Percentiles rank a stretch among this genome's conserved stretches.
Conservation (phyloP, 2,888 invertebrate species). For the Andrena chrysosceles region DNA sequence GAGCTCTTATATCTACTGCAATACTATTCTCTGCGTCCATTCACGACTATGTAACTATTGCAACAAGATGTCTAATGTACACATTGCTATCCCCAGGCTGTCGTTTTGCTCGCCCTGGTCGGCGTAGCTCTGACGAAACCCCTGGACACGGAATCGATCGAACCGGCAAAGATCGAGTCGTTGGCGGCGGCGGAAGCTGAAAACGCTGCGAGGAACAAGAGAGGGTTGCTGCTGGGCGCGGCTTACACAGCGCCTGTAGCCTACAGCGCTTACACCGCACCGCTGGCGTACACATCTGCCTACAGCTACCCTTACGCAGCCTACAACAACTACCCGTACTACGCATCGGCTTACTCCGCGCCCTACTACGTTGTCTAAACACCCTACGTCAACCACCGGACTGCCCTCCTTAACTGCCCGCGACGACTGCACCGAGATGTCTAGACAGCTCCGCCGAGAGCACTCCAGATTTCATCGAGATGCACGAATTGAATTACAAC, state of each 20-base stretch:
- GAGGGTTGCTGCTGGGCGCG: constrained; percentile 76
- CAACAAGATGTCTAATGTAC: not conserved
- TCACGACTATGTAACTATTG: too few species aligned
- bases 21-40: too few species aligned
- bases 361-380: constrained; percentile 73
- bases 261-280: constrained; percentile 78
- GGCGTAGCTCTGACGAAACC: constrained; percentile 76
- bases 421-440: constrained; percentile 38
- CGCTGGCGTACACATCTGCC: constrained; percentile 76
- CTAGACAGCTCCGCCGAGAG: constrained; percentile 27
- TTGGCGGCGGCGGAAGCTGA: constrained; percentile 52
- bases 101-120: constrained; percentile 75
- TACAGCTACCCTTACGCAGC: constrained; percentile 75
- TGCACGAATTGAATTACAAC: constrained; percentile 26
- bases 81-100: constrained; percentile 62
- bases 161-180: constrained; percentile 70
- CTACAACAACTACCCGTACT: constrained; percentile 76
- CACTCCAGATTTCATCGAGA: constrained; percentile 37
- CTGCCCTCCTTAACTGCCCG: constrained; percentile 16
- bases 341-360: constrained; percentile 72
- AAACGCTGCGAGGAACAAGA: constrained; percentile 74
- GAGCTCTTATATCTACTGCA: too few species aligned
- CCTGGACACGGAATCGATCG: constrained; percentile 76
- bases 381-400: not conserved
- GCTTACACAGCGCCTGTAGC: constrained; percentile 79